Evolutionary conservation across 1,140 invertebrate species (phyloP), one percentile per base, ranked within the genome.

Genomic region (Drosophila bipectinata): DNA sequence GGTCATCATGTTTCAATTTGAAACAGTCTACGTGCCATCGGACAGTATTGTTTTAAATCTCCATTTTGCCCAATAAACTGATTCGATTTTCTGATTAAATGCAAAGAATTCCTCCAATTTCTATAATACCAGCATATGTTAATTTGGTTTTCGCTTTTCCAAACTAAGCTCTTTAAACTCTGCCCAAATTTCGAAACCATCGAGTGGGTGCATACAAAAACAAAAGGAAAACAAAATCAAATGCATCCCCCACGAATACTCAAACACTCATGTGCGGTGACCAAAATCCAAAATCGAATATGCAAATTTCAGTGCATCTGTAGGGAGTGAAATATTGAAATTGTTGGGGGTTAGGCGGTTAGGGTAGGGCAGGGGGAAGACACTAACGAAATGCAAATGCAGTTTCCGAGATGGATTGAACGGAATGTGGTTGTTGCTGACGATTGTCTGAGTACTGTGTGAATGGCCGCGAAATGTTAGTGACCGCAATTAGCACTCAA

Each of bases 401-500:
- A 59, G 63, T 75, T 74, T 56, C 69, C 64, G 15, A 71, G 57
- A 68, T 67, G 67, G 54, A 44, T 75, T 45, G 30, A 34, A 39
- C 53, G 44, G 63, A 39, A n/a, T 57, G 55, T 56, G 15, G 30
- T 14, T 45, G 56, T 41, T 41, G 55, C 7, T 32, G 34, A 10
- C 28, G 55, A 51, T 58, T 21, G 54, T 32, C 14, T 58, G 32
- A 47, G 41, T 57, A 54, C 32, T 73, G 47, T 53, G 75, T 74
- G 72, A 77, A 67, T 60, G 66, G 62, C 66, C 75, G 66, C 74
- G 73, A 83, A 88, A 88, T 77, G 84, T 73, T 83, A 77, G 61
- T 88, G 83, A 88, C 83, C 83, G 83, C 72, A 88, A 88, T 87
- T 79, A 88, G 66, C 64, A 73, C 72, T 71, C 61, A 45, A 55